Percentiles rank a stretch among this genome's conserved stretches.
Evolutionary conservation across 2,113 vertebrate genomes (phyloP).

Genomic region (Rhagologus leucostigma): DNA sequence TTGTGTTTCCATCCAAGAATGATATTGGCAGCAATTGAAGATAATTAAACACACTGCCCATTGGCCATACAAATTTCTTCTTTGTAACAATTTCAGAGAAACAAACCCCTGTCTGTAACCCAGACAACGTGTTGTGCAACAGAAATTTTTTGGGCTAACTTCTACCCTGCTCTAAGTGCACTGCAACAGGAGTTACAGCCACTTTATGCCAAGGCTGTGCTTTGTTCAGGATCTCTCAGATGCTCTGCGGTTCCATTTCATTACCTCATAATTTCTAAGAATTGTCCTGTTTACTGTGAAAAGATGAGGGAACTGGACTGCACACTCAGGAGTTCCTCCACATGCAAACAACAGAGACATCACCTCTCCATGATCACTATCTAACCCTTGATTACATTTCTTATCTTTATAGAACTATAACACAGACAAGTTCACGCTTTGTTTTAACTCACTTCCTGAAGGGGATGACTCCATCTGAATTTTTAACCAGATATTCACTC

Average conservation of each 20-base stretch:
- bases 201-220: not conserved
- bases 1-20: conserved; percentile 22
- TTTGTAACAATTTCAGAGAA: conserved; percentile 14
- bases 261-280: conserved; percentile 46
- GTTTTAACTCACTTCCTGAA: conserved; percentile 60
- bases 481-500: conserved; percentile 87
- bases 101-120: not conserved
- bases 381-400: not conserved
- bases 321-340: not conserved
- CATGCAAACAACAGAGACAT: not conserved
- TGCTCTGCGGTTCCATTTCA: not conserved
- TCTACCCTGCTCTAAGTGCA: not conserved
- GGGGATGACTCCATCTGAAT: conserved; percentile 71
- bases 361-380: not conserved
- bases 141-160: not conserved
- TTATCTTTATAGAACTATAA: not conserved
- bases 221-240: conserved; percentile 34
- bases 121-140: not conserved
- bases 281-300: conserved; percentile 2
- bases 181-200: not conserved
- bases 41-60: conserved; percentile 34
- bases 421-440: not conserved
- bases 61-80: conserved; percentile 16
- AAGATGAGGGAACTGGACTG: not conserved
- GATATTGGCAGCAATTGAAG: conserved; percentile 10